A percentile compares a stretch with the other conserved stretches of the same genome.
Evolutionary conservation across 2,888 invertebrate species (phyloP).

Genomic region (Ashinkailepas kermadecensis): DNA sequence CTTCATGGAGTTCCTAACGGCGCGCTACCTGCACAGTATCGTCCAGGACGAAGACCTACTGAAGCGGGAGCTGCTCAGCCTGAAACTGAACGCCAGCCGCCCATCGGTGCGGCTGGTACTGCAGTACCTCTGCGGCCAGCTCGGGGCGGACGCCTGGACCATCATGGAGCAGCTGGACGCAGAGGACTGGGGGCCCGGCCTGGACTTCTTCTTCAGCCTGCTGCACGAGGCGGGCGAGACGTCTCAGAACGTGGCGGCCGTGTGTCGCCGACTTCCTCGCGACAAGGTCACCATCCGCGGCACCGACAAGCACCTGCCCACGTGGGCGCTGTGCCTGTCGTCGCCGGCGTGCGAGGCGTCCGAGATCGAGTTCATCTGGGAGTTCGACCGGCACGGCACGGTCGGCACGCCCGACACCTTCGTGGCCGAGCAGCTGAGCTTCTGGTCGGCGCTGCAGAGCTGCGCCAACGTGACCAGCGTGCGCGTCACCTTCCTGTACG

Average conservation of each 20-base stretch:
- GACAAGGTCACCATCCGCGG: conserved; percentile 47
- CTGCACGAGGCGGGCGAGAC: conserved; percentile 12
- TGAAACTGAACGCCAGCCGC: conserved; percentile 82
- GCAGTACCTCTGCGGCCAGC: conserved; percentile 91
- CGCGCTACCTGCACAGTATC: neutral
- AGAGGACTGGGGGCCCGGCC: conserved; percentile 41
- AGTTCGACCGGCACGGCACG: conserved; percentile 98
- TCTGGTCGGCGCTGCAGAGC: conserved; percentile 62
- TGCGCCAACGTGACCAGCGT: conserved; percentile 90
- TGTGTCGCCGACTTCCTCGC: conserved; percentile 25
- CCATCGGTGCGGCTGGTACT: conserved; percentile 79
- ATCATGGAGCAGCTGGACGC: conserved; percentile 37
- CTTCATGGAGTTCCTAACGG: neutral
- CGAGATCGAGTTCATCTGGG: conserved; percentile 89
- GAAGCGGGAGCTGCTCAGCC: conserved; percentile 88
- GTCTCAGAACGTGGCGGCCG: conserved; percentile 26
- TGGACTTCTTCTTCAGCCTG: neutral
- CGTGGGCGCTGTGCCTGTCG: conserved; percentile 82
- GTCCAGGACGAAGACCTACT: neutral
- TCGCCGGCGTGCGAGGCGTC: conserved; percentile 89
- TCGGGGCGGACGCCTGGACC: conserved; percentile 84
- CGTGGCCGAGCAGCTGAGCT: conserved; percentile 61
- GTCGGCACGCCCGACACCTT: conserved; percentile 88
- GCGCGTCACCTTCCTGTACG: conserved; percentile 84
- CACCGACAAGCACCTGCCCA: conserved; percentile 66